These are phyloP conservation scores for Lobophora halterata DNA, from an alignment of 2,888 invertebrate genomes.

Conservation along the genomic window DNA sequence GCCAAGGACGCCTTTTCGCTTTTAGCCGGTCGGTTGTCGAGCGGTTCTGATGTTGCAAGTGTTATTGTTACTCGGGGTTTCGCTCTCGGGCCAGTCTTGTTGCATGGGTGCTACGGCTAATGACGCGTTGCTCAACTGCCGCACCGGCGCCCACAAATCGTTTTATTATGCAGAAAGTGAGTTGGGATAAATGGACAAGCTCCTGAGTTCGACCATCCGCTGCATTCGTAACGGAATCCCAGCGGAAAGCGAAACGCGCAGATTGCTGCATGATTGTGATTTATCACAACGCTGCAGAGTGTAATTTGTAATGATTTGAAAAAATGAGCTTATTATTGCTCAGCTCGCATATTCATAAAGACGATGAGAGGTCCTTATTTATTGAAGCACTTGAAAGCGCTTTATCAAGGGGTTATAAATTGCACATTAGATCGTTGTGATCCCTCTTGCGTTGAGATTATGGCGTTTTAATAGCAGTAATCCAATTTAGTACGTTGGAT, in stretches of 20 bases:
- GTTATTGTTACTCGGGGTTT: slow-evolving; percentile 31
- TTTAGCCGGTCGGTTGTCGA: slow-evolving; percentile 42
- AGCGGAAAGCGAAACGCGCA: slow-evolving; percentile 49
- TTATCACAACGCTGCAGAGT: slow-evolving; percentile 33
- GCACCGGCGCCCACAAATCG: slow-evolving; percentile 50
- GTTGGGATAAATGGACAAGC: slow-evolving; percentile 49
- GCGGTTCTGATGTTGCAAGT: neutral
- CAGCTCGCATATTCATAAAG: slow-evolving; percentile 69
- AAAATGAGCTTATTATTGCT: slow-evolving; percentile 63
- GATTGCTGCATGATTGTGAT: slow-evolving; percentile 52
- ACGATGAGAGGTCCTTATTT: slow-evolving; percentile 52
- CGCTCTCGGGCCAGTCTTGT: slow-evolving; percentile 41
- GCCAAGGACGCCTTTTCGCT: slow-evolving; percentile 70
- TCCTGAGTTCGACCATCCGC: slow-evolving; percentile 31
- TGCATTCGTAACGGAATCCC: slow-evolving; percentile 39
- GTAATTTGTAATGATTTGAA: slow-evolving; percentile 21
- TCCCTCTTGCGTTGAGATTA: slow-evolving; percentile 28
- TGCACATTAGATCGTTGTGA: slow-evolving; percentile 37
- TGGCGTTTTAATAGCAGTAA: slow-evolving; percentile 36
- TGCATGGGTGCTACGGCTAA: slow-evolving; percentile 47
- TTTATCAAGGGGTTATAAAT: slow-evolving; percentile 41
- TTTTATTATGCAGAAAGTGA: slow-evolving; percentile 62
- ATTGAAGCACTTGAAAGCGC: no score
- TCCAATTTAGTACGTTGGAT: slow-evolving; percentile 32
- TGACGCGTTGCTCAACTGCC: slow-evolving; percentile 45